Evolutionary conservation across 2,888 invertebrate species (phyloP), one percentile per base, ranked within the genome.

Genomic region (Drosophila gaucha): DNA sequence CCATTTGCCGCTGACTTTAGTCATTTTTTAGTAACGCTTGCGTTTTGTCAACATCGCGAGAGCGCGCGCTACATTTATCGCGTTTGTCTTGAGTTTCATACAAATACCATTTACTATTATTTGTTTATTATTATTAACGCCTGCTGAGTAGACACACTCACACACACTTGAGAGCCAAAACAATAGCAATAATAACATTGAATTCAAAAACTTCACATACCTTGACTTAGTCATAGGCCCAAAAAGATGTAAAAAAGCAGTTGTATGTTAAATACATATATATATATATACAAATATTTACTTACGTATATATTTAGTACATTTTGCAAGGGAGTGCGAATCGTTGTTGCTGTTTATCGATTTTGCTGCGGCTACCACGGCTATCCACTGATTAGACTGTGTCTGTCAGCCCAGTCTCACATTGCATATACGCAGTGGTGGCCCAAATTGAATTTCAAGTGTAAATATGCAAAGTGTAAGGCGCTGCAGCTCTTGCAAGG

Each of bases 11-110:
- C 74, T 55, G 67, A 69, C 72, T 88, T 86, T 82, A 89, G 85
- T 89, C 88, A 88, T 86, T 82, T 83, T 88, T 85, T 69, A 85
- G 89, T 86, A 74, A 80, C 84, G 84, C 79, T 88, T 73, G 85
- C 83, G 89, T 74, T 88, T 84, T 86, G 83, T 84, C 89, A 84
- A 84, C 88, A 78, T 76, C 82, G 86, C 83, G 88, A 75, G 80
- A 73, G 68, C 77, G 62, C 80, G 84, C 80, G 78, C 78, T 58
- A 50, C 33, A 57, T 47, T 47, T 36, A 16, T 52, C 69, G 64
- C 65, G 66, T 76, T 57, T 58, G 58, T 71, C 62, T 78, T 59
- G 46, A 59, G 65, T 52, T 57, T 54, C 20, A 28, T 26, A 52
- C 54, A 33, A 41, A 58, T 43, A 59, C 6, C 62, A 54, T 49